Evolutionary conservation across 2,888 invertebrate genomes (phyloP), one percentile per base, ranked within the genome.

Genomic region (Phragmatobia fuliginosa): DNA sequence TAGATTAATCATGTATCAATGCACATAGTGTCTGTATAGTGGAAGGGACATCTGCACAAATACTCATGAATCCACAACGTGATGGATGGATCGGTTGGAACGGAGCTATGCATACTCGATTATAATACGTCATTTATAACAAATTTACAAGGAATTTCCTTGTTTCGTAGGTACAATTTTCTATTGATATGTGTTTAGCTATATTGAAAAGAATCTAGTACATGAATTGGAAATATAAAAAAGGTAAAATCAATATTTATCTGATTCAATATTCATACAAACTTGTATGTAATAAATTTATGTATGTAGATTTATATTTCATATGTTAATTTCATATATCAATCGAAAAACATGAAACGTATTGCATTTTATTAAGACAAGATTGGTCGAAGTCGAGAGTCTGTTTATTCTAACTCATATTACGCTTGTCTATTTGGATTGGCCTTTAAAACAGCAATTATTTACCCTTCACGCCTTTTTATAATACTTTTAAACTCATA

Each of bases 51-150:
- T 92, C 87, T 90, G 90, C 87, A 87, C 81, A 87, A 82, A 86
- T 89, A 89, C 90, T 92, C 93, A 93, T 92, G 93, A 93, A 91
- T 90, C 88, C 85, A 83, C 88, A 90, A 88, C 85, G 83, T 93
- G 93, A 94, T 93, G 92, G 92, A 94, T 94, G 91, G 91, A 85
- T 86, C 81, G 81, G 83, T 78, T 85, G 69, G 68, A 77, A 77
- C 81, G 82, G 83, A 82, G 80, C 82, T 70, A 65, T 73, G 82
- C 66, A 79, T 71, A 75, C 59, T 70, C 70, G 82, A 79, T 78
- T 73, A 81, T 72, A 66, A 80, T 68, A 70, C 66, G 66, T 72
- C 72, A 52, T 69, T 72, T 76, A 71, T 71, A 68, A 71, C 69
- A 66, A 77, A 78, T 74, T 33, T 66, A 68, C 36, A 66, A 52